These are phyloP conservation scores for Oncorhynchus kisutch DNA, from an alignment of 2,113 vertebrate species.

Conservation along the genomic window DNA sequence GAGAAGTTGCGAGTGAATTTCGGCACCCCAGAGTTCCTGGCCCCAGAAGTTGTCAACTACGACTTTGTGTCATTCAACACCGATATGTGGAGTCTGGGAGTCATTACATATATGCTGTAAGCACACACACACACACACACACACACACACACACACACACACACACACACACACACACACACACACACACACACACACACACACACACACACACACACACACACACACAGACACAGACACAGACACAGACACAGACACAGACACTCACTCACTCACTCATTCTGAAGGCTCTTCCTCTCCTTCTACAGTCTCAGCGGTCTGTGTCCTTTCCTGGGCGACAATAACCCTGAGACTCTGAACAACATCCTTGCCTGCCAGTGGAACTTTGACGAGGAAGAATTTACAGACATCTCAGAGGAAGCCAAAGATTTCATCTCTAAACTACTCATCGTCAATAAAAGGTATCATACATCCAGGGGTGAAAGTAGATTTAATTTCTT, in stretches of 20 bases:
- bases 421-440: constrained; percentile 94
- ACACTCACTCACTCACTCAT: fast-evolving
- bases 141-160: background rate
- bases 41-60: constrained; percentile 93
- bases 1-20: constrained; percentile 95
- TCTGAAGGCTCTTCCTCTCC: constrained; percentile 4
- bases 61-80: constrained; percentile 96
- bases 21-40: constrained; percentile 95
- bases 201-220: background rate
- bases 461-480: constrained; percentile 64
- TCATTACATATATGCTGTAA: constrained; percentile 98
- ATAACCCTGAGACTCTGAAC: constrained; percentile 89
- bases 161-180: background rate
- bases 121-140: constrained; percentile 43
- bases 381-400: constrained; percentile 92
- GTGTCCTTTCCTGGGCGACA: constrained; percentile 94
- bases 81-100: constrained; percentile 98
- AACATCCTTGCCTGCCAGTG: constrained; percentile 91
- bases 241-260: background rate
- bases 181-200: background rate
- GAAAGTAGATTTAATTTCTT: too few relatives aligned
- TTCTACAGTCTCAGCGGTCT: constrained; percentile 85
- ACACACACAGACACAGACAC: background rate
- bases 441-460: constrained; percentile 89
- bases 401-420: constrained; percentile 81